Evolutionary conservation across 2,888 invertebrate genomes (phyloP).

Genomic region (Dione vanillae): DNA sequence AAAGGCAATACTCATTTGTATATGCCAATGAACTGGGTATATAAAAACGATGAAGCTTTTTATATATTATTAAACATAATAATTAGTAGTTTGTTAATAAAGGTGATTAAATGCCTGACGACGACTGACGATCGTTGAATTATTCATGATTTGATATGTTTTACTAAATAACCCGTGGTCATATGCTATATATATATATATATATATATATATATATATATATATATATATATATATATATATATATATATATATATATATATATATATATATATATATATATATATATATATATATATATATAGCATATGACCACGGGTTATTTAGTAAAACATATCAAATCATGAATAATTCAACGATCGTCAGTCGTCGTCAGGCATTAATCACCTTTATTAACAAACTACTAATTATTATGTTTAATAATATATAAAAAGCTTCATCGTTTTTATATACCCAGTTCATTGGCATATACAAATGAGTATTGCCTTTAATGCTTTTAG

Average conservation of each 20-base stretch:
- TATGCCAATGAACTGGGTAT: neutral
- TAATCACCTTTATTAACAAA: slow-evolving; percentile 18
- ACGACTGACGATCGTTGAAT: neutral
- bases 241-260: no score
- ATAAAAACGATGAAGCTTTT: neutral
- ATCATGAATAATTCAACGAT: slow-evolving; percentile 7
- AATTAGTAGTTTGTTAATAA: slow-evolving; percentile 24
- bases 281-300: no score
- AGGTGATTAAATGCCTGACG: neutral
- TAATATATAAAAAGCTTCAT: neutral
- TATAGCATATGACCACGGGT: no score
- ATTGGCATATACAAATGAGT: slow-evolving; percentile 6
- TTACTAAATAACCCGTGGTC: no score
- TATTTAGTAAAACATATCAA: neutral
- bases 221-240: no score
- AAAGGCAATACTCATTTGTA: slow-evolving; percentile 22
- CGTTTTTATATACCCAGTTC: neutral
- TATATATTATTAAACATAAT: slow-evolving; percentile 8
- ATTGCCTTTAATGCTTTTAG: slow-evolving; percentile 26
- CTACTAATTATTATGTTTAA: slow-evolving; percentile 17
- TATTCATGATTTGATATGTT: slow-evolving; percentile 4
- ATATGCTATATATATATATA: no score
- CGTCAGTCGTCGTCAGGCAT: neutral
- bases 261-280: no score
- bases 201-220: no score